Evolutionary conservation across 2,888 invertebrate genomes (phyloP).

Genomic region (Calliopum simillimum): DNA sequence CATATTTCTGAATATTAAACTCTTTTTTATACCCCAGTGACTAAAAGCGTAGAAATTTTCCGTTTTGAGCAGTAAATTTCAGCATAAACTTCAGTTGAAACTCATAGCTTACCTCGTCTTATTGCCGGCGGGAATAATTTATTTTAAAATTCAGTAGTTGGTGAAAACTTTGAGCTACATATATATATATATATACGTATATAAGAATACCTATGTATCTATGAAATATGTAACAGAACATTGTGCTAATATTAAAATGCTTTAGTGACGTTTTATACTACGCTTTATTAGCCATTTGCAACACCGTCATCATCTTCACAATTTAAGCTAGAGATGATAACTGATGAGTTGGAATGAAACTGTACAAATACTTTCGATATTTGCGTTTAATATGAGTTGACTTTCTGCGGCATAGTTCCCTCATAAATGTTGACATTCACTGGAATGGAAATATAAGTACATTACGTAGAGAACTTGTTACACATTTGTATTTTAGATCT

Average conservation of each 20-base stretch:
- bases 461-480: too few species aligned
- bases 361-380: too few species aligned
- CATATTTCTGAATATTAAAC: conserved; percentile 19
- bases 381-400: too few species aligned
- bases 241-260: conserved; percentile 21
- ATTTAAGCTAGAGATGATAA: too few species aligned
- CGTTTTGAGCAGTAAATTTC: conserved; percentile 10
- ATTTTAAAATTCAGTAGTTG: conserved; percentile 20
- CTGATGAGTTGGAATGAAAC: too few species aligned
- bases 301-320: not conserved
- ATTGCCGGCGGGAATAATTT: conserved; percentile 20
- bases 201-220: not conserved
- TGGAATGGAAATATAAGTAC: too few species aligned
- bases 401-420: too few species aligned
- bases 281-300: conserved; percentile 32
- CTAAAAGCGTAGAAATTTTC: not conserved
- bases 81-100: not conserved
- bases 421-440: too few species aligned
- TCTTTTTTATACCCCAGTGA: conserved; percentile 14
- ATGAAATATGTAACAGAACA: not conserved
- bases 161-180: not conserved
- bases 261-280: conserved; percentile 13
- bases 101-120: conserved; percentile 21
- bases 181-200: too few species aligned
- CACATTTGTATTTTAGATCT: too few species aligned